Evolutionary conservation across 2,113 vertebrate species (phyloP).

Genomic region (Motacilla tschutschensis): DNA sequence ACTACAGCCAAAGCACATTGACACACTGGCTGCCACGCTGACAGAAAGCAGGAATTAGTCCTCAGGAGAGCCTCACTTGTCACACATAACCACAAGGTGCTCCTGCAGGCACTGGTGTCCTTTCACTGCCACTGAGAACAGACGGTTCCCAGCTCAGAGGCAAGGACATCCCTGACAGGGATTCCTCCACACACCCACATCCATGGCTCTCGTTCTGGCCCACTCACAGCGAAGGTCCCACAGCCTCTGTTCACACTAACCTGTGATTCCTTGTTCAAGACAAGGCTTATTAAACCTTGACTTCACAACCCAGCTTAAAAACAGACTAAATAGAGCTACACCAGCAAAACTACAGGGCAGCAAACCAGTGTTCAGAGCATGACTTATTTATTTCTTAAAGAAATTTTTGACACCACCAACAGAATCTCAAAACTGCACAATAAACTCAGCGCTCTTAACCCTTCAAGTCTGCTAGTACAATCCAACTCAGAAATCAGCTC

Average conservation of each 20-base stretch:
- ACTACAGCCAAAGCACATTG: background rate
- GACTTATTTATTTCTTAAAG: background rate
- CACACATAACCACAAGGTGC: background rate
- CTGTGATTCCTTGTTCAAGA: background rate
- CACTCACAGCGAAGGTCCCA: background rate
- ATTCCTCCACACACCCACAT: background rate
- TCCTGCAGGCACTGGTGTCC: background rate
- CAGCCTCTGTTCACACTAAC: background rate
- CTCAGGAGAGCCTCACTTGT: background rate
- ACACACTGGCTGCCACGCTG: rapidly evolving
- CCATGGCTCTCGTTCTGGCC: rapidly evolving
- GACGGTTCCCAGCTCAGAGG: rapidly evolving
- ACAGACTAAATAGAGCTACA: background rate
- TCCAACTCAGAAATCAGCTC: background rate
- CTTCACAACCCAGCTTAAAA: background rate
- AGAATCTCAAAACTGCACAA: background rate
- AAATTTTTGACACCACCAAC: background rate
- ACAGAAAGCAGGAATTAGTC: background rate
- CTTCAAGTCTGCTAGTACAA: background rate
- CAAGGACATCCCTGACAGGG: background rate
- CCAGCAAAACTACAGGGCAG: background rate
- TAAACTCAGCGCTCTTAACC: background rate
- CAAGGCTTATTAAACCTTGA: background rate
- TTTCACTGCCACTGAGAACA: rapidly evolving
- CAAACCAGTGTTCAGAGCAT: background rate